These are phyloP conservation scores for Miltochrista miniata DNA, from an alignment of 2,888 invertebrate genomes.

Conservation along the genomic window DNA sequence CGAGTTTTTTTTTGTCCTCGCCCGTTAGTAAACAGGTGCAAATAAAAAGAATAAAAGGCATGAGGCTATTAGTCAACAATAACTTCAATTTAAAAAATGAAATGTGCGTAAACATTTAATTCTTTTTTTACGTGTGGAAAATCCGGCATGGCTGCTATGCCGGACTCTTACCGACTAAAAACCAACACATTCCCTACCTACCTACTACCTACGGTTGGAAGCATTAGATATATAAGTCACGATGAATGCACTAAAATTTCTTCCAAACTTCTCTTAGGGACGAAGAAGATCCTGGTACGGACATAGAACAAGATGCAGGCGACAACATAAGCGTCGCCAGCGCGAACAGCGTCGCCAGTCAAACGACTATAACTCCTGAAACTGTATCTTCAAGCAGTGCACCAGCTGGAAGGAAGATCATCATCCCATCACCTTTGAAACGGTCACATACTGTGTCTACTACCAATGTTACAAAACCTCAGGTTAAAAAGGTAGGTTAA, in stretches of 20 bases:
- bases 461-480: slow-evolving; percentile 47
- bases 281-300: slow-evolving; percentile 57
- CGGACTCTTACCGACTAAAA: too few relatives aligned
- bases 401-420: slow-evolving; percentile 49
- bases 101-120: too few relatives aligned
- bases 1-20: too few relatives aligned
- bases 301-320: slow-evolving; percentile 51
- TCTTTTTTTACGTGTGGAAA: too few relatives aligned
- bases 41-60: too few relatives aligned
- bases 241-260: neutral
- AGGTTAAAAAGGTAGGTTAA: slow-evolving; percentile 15
- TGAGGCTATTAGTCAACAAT: too few relatives aligned
- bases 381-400: slow-evolving; percentile 70
- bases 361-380: slow-evolving; percentile 71
- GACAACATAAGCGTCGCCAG: slow-evolving; percentile 60
- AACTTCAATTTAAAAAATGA: too few relatives aligned
- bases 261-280: slow-evolving; percentile 34
- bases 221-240: too few relatives aligned
- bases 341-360: slow-evolving; percentile 58
- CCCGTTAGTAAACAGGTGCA: too few relatives aligned
- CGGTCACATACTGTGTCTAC: slow-evolving; percentile 71
- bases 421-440: slow-evolving; percentile 60
- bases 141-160: too few relatives aligned
- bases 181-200: too few relatives aligned
- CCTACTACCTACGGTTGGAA: too few relatives aligned